Conservation (phyloP, 2,797 vertebrate species). For the Coregonus ussuriensis region DNA sequence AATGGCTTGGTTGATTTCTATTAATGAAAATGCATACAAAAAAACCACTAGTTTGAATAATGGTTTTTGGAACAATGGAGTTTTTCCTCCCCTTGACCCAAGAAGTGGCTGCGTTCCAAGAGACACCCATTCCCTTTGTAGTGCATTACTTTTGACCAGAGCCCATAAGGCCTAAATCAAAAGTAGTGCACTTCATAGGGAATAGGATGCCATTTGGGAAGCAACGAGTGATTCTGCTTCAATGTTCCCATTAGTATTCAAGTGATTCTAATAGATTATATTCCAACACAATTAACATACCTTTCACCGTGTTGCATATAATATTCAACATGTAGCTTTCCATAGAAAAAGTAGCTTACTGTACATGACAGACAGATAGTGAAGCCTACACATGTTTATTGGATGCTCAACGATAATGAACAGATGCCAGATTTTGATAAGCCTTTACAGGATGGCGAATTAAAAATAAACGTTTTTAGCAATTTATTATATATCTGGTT, state of each 20-base stretch:
- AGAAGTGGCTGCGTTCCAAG: not conserved
- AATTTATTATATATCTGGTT: not conserved
- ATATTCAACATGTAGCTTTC: too few relatives aligned
- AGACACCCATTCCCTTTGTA: not conserved
- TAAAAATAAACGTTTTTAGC: not conserved
- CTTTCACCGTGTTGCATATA: too few relatives aligned
- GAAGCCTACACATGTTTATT: not conserved
- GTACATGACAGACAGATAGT: not conserved
- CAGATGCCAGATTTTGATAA: not conserved
- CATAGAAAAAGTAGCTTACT: not conserved
- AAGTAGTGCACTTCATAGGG: too few relatives aligned
- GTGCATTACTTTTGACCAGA: not conserved
- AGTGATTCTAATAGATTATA: too few relatives aligned
- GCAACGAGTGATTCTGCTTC: too few relatives aligned
- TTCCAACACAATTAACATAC: too few relatives aligned
- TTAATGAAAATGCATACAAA: constrained; percentile 65
- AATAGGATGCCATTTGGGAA: too few relatives aligned
- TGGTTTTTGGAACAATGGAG: constrained; percentile 70
- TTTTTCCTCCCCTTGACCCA: constrained; percentile 67
- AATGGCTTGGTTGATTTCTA: constrained; percentile 73
- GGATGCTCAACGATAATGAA: not conserved
- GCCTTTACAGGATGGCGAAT: not conserved
- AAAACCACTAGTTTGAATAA: constrained; percentile 78
- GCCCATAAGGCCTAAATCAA: constrained; percentile 23
- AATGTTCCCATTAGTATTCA: too few relatives aligned